Evolutionary conservation across 2,797 vertebrate genomes (phyloP).

Genomic region (Cyprinella venusta): DNA sequence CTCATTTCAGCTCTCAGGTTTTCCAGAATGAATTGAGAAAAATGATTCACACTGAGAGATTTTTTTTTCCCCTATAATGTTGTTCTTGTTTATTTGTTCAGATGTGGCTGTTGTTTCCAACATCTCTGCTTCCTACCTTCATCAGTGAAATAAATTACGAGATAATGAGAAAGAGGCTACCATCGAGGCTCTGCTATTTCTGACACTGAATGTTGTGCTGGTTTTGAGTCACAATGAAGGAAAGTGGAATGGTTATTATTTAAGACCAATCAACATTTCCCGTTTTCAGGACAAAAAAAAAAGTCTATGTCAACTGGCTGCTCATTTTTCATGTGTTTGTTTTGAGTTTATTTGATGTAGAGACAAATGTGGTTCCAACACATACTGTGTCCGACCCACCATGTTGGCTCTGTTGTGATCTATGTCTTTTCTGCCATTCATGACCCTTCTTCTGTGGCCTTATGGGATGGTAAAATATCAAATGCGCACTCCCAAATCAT

Average conservation of each 20-base stretch:
- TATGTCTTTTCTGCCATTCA: not conserved
- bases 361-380: not conserved
- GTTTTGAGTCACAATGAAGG: conserved; percentile 1
- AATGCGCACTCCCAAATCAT: not conserved
- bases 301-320: too few species aligned
- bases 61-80: conserved; percentile 17
- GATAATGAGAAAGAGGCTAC: conserved; percentile 46
- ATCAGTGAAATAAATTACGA: conserved; percentile 45
- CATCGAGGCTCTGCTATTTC: conserved; percentile 39
- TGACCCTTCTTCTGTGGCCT: not conserved
- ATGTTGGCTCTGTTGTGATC: not conserved
- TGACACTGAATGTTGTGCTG: conserved; percentile 25
- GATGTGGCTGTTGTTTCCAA: conserved; percentile 49
- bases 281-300: not conserved
- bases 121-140: conserved; percentile 43
- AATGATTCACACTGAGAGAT: conserved; percentile 47
- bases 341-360: not conserved
- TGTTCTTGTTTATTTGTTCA: conserved; percentile 40
- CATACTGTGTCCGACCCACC: not conserved
- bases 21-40: conserved; percentile 50
- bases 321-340: conserved; percentile 12
- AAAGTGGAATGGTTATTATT: conserved; percentile 26
- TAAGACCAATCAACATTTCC: conserved; percentile 25
- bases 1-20: conserved; percentile 50
- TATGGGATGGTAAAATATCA: not conserved